Conservation (phyloP, 1,140 invertebrate species). For the Tetramorium alpestre region DNA sequence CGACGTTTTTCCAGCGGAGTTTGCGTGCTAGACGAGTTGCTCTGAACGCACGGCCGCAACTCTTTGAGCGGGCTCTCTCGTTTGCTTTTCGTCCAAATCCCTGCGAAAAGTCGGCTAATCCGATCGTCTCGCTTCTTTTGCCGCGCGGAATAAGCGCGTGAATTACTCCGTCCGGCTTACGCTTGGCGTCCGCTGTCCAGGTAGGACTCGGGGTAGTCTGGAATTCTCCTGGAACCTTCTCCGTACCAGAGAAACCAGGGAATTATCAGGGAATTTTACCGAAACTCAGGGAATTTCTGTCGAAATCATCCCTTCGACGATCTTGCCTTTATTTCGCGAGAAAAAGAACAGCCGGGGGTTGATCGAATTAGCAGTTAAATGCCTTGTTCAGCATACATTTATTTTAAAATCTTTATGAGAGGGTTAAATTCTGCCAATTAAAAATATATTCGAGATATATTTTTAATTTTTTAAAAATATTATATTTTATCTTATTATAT, state of each 20-base stretch:
- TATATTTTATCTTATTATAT: too few species aligned
- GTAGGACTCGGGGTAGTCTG: not conserved
- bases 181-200: not conserved
- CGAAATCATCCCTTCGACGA: not conserved
- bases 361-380: not conserved
- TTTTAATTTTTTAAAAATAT: not conserved
- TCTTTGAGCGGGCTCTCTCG: slow-evolving; percentile 60
- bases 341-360: not conserved
- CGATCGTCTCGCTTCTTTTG: slow-evolving; percentile 49
- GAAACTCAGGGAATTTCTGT: slow-evolving; percentile 1
- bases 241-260: not conserved
- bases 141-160: slow-evolving; percentile 37
- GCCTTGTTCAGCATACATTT: not conserved
- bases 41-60: slow-evolving; percentile 60
- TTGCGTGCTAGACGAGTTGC: slow-evolving; percentile 82
- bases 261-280: slow-evolving; percentile 20
- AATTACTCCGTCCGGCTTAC: slow-evolving; percentile 1
- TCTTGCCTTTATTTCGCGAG: slow-evolving; percentile 3
- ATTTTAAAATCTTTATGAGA: not conserved
- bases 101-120: slow-evolving; percentile 59
- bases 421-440: not conserved
- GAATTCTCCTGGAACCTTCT: not conserved
- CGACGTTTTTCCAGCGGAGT: slow-evolving; percentile 81
- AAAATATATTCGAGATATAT: not conserved
- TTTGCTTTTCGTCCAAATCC: slow-evolving; percentile 66